phyloP scores from a whole-genome alignment of 2,888 invertebrate species.

The Epicampocera succincta region DNA sequence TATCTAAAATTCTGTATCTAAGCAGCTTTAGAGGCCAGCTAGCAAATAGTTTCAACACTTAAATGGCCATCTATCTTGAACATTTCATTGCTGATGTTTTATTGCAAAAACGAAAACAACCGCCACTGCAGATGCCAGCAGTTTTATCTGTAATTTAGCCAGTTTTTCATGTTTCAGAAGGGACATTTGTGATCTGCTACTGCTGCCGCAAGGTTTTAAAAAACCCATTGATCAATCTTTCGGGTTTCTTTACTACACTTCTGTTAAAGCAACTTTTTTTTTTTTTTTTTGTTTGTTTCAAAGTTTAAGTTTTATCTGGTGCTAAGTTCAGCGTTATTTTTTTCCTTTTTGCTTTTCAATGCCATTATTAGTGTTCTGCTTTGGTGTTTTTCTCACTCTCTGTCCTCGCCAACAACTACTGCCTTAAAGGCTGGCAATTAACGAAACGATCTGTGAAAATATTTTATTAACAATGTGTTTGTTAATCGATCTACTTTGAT shows the following conservation, averaged over 20 bases:
- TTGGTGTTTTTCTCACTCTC: conserved; percentile 5
- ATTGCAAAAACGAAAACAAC: background rate
- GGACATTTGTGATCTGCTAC: conserved; percentile 62
- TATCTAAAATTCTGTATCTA: background rate
- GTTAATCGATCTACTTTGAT: conserved; percentile 68
- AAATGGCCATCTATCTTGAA: conserved; percentile 61
- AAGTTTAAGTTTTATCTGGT: conserved; percentile 14
- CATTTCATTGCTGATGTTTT: conserved; percentile 9
- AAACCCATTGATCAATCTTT: conserved; percentile 67
- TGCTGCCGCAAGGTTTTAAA: conserved; percentile 63
- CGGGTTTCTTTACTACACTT: conserved; percentile 21
- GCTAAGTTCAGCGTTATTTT: conserved; percentile 7
- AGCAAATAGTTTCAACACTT: conserved; percentile 40
- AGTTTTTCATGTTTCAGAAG: conserved; percentile 46
- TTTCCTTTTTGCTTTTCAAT: conserved; percentile 30
- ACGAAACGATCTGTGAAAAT: conserved; percentile 69
- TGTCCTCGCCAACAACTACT: conserved; percentile 8
- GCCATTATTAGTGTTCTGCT: conserved; percentile 50
- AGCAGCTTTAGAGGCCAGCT: background rate
- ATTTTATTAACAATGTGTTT: conserved; percentile 69
- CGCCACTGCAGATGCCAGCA: background rate
- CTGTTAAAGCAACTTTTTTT: background rate
- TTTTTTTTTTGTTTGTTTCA: too few relatives aligned
- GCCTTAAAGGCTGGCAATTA: conserved; percentile 69
- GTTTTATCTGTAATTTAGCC: conserved; percentile 5